phyloP scores from a whole-genome alignment of 1,140 invertebrate genomes.

The Drosophila eugracilis region DNA sequence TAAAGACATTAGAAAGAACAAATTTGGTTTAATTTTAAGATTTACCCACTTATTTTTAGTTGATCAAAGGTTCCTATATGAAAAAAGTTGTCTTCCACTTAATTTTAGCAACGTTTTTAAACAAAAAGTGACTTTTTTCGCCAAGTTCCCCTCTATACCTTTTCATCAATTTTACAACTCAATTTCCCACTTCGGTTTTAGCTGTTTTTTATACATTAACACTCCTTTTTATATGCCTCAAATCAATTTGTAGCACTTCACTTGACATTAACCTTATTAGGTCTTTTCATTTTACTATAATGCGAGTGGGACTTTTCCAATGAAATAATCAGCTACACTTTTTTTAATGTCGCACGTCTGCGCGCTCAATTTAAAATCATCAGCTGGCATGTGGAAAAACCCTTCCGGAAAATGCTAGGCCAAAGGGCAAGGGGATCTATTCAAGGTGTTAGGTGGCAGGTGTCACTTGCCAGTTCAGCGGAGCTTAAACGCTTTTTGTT shows the following conservation, averaged over 20 bases:
- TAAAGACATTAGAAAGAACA: constrained; percentile 23
- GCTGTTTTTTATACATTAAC: not conserved
- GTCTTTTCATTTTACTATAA: constrained; percentile 55
- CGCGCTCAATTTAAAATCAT: constrained; percentile 69
- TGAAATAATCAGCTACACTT: constrained; percentile 45
- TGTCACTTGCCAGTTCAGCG: constrained; percentile 71
- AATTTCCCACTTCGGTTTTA: not conserved
- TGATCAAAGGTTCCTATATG: too few relatives aligned
- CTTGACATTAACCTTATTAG: constrained; percentile 72
- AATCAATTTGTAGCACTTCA: constrained; percentile 81
- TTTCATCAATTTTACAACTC: not conserved
- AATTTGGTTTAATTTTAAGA: too few relatives aligned
- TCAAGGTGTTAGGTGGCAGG: constrained; percentile 53
- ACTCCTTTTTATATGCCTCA: constrained; percentile 40
- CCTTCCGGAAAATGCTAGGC: constrained; percentile 18
- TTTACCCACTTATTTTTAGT: too few relatives aligned
- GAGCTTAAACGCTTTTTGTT: constrained; percentile 66
- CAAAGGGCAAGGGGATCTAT: constrained; percentile 1
- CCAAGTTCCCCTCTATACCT: too few relatives aligned
- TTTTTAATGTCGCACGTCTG: constrained; percentile 63
- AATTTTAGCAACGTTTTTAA: too few relatives aligned
- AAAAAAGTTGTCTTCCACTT: not conserved
- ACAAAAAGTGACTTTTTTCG: too few relatives aligned
- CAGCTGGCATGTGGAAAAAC: constrained; percentile 27
- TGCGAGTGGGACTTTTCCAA: constrained; percentile 32